Base-by-base conservation (phyloP, 30 jellyfish, hydroid and myxozoan species). In the Aurelia aurita region DNA sequence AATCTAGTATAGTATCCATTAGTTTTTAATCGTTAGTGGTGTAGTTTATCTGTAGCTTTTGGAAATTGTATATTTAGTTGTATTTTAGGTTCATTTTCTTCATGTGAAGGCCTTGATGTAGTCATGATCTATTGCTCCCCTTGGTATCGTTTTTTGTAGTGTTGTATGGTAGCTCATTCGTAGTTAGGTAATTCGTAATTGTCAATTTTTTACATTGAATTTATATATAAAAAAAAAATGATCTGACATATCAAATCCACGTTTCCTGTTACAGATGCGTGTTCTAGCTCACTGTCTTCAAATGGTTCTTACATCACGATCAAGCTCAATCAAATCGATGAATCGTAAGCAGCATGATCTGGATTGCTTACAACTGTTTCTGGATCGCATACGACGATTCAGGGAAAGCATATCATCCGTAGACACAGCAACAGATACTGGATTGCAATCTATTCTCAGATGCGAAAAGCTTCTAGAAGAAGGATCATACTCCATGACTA, bases 391-490 rank as follows among this genome's bases (percentile, higher is more conserved):
- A 15, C 85, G 87, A 18, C 85, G 84, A 15, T 87, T 92, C 54
- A 87, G 92, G 29, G 91, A 87, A 53, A 85, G 72, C 49, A 58
- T 82, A 16, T 45, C 88, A 18, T 79, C 91, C 14, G 85, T 82
- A 11, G 87, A 74, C 18, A 44, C 72, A 18, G 82, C 89, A 6
- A 59, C 69, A 19, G 88, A 59, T 39, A 25, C 87, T 10, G 82
- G 88, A 6, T 72, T 80, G 35, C 88, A 80, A 35, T 59, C 93
- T 8, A 74, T 92, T 58, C 74, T 92, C 43, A 53, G 82, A 47
- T 78, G 92, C 51, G 97, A 92, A 81, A 71, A 87, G 60, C 63
- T 95, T 18, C 91, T 92, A 0, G 98, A 92, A 54, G 97, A 87
- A 47, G 91, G 89, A 25, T 74, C 95, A 15, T 92, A 75, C 39